Evolutionary conservation across 2,113 vertebrate species (phyloP).

Genomic region (Lophius piscatorius): DNA sequence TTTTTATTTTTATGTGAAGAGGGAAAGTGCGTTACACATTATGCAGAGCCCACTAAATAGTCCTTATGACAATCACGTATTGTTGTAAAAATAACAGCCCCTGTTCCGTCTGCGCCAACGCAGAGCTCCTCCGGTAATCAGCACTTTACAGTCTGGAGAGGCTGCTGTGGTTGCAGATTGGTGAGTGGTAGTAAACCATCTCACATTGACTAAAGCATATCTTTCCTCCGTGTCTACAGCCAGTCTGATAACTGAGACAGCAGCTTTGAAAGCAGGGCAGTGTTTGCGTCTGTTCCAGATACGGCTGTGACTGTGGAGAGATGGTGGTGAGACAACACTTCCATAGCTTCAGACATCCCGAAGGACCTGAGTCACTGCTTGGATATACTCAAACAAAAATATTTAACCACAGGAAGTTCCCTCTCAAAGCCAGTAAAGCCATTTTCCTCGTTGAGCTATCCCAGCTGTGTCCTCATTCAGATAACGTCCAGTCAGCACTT

Average conservation of each 20-base stretch:
- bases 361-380: neutral
- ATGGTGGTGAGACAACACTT: slow-evolving; percentile 10
- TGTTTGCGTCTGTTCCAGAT: slow-evolving; percentile 37
- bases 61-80: slow-evolving; percentile 55
- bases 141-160: slow-evolving; percentile 22
- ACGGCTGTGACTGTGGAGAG: slow-evolving; percentile 26
- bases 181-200: slow-evolving; percentile 46
- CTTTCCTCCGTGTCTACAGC: slow-evolving; percentile 56
- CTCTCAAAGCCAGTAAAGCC: slow-evolving; percentile 59
- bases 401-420: slow-evolving; percentile 37
- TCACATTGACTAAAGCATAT: slow-evolving; percentile 44
- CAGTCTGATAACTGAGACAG: slow-evolving; percentile 60
- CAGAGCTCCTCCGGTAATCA: slow-evolving; percentile 27
- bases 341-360: slow-evolving; percentile 2
- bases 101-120: slow-evolving; percentile 18
- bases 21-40: neutral
- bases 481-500: slow-evolving; percentile 61
- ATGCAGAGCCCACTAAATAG: neutral
- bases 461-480: slow-evolving; percentile 66
- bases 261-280: too few relatives aligned
- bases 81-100: slow-evolving; percentile 21
- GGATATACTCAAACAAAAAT: slow-evolving; percentile 11
- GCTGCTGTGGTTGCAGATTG: slow-evolving; percentile 25
- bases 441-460: slow-evolving; percentile 53
- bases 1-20: too few relatives aligned